A percentile compares a stretch with the other conserved stretches of the same genome.
Evolutionary conservation across 2,888 invertebrate genomes (phyloP).

Genomic region (Sphaerophoria rueppellii): DNA sequence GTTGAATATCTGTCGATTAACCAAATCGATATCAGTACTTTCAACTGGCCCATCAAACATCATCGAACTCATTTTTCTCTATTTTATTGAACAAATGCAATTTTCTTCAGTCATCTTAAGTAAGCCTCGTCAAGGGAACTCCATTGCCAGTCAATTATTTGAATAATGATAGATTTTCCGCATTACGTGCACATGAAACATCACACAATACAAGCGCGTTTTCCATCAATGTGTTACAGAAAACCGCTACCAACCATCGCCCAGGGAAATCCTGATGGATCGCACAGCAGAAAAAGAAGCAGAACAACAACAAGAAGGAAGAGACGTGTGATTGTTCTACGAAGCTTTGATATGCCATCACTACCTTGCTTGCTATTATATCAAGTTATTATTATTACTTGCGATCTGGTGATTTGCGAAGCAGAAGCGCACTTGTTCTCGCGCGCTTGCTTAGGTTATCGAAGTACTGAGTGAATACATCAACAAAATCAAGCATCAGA

Average conservation of each 20-base stretch:
- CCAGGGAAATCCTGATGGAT: conserved; percentile 59
- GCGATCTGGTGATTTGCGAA: conserved; percentile 50
- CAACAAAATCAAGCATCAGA: background rate
- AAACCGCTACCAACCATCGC: conserved; percentile 68
- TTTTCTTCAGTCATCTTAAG: background rate
- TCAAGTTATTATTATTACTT: conserved; percentile 63
- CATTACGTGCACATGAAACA: conserved; percentile 30
- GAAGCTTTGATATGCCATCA: conserved; percentile 59
- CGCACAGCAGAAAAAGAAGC: background rate
- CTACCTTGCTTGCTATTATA: conserved; percentile 65
- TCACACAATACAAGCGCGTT: conserved; percentile 36
- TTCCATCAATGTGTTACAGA: conserved; percentile 66
- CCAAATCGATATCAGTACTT: too few species aligned
- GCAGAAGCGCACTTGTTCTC: conserved; percentile 64
- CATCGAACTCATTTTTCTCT: too few species aligned
- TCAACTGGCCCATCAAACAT: too few species aligned
- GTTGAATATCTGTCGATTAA: too few species aligned
- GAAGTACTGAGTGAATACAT: too few species aligned
- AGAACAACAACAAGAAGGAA: background rate
- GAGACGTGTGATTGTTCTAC: conserved; percentile 33
- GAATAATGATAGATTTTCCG: conserved; percentile 41
- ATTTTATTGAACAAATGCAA: too few species aligned
- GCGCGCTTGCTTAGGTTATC: conserved; percentile 1
- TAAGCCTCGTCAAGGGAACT: background rate
- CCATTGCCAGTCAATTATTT: background rate